These are phyloP conservation scores for Oreochromis niloticus DNA, from an alignment of 2,113 vertebrate genomes.

Conservation along the genomic window DNA sequence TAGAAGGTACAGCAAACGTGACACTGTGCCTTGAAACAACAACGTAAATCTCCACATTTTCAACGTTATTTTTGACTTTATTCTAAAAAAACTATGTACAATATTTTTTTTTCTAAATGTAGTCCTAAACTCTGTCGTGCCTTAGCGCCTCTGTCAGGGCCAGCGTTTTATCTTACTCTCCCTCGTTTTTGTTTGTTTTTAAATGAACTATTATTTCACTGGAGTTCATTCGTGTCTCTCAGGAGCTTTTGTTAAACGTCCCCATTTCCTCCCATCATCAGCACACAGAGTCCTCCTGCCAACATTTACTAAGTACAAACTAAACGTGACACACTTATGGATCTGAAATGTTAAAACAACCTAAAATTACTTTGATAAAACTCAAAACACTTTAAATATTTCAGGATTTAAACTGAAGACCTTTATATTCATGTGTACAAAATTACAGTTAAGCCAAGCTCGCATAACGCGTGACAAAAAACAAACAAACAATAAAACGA, in stretches of 20 bases:
- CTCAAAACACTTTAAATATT: not conserved
- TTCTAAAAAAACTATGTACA: not conserved
- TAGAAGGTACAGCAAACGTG: no score
- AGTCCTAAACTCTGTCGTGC: not conserved
- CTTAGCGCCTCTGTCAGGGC: not conserved
- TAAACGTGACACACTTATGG: not conserved
- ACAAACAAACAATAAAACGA: not conserved
- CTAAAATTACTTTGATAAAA: not conserved
- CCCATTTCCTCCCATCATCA: not conserved
- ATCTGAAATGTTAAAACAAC: not conserved
- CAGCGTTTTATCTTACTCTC: not conserved
- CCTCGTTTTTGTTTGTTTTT: not conserved
- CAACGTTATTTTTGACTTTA: accelerated
- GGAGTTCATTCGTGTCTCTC: not conserved
- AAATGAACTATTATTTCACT: not conserved
- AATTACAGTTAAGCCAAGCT: not conserved
- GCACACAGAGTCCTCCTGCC: not conserved
- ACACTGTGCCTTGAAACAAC: no score
- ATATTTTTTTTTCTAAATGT: not conserved
- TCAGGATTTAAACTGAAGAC: not conserved
- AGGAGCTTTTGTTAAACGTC: not conserved
- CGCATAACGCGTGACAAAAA: accelerated
- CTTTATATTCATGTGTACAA: not conserved
- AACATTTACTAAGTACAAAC: not conserved
- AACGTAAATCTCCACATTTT: not conserved